Conservation (phyloP, 2,113 vertebrate genomes). For the Thermophis baileyi region DNA sequence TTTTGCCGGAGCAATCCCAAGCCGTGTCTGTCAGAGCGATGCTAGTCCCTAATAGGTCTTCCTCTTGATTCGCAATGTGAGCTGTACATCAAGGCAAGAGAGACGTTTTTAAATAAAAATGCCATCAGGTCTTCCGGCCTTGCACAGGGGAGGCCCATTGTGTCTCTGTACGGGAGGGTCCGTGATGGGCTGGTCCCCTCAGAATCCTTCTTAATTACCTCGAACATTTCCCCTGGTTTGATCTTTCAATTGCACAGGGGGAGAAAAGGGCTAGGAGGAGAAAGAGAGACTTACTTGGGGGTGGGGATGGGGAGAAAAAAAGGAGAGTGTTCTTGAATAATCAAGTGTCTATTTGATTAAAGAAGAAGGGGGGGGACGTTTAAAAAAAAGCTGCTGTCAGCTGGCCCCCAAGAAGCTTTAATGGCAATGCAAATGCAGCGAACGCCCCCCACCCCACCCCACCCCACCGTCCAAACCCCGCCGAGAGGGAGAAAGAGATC, state of each 20-base stretch:
- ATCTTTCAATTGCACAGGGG: conserved; percentile 48
- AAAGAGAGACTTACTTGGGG: neutral
- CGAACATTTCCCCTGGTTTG: conserved; percentile 26
- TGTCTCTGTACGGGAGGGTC: conserved; percentile 40
- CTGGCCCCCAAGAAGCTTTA: neutral
- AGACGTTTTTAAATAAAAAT: conserved; percentile 18
- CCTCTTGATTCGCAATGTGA: conserved; percentile 31
- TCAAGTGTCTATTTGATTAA: conserved; percentile 14
- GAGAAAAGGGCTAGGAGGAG: conserved; percentile 3
- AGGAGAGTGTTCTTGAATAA: neutral
- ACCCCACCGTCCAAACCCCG: neutral
- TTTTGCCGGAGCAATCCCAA: conserved; percentile 31
- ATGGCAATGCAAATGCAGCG: neutral
- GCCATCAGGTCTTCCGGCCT: conserved; percentile 45
- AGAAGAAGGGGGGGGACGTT: neutral
- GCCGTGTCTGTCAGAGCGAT: conserved; percentile 43
- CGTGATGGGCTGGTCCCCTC: conserved; percentile 32
- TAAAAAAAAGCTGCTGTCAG: neutral
- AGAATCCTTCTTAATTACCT: conserved; percentile 44
- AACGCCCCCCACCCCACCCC: neutral
- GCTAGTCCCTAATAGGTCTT: conserved; percentile 28
- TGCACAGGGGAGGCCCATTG: conserved; percentile 48
- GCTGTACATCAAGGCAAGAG: conserved; percentile 46
- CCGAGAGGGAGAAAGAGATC: neutral
- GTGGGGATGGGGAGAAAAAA: rapidly evolving